These are phyloP conservation scores for Ecdyonurus torrentis DNA, from an alignment of 2,888 invertebrate species.

Conservation along the genomic window DNA sequence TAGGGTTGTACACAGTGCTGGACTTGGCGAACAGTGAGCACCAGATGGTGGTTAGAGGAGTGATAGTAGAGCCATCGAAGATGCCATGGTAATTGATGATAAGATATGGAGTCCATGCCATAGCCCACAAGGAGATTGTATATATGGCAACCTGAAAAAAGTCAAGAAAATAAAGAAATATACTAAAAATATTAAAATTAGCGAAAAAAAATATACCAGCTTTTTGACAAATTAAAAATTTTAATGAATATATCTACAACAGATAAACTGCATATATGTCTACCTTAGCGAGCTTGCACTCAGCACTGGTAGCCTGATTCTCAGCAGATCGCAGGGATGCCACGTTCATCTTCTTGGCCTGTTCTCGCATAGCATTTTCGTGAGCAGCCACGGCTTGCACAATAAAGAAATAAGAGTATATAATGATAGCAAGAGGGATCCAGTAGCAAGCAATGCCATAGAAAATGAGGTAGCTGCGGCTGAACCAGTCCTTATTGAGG, in stretches of 20 bases:
- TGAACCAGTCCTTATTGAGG: slow-evolving; percentile 53
- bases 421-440: slow-evolving; percentile 56
- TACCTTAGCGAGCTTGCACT: slow-evolving; percentile 71
- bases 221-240: no score
- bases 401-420: slow-evolving; percentile 79
- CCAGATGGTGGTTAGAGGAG: slow-evolving; percentile 71
- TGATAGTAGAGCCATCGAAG: slow-evolving; percentile 53
- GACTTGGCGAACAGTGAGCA: slow-evolving; percentile 85
- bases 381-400: slow-evolving; percentile 69
- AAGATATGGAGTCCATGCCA: slow-evolving; percentile 84
- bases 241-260: no score
- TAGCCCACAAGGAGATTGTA: slow-evolving; percentile 79
- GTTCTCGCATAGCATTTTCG: slow-evolving; percentile 73
- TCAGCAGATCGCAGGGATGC: slow-evolving; percentile 68
- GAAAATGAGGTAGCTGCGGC: slow-evolving; percentile 60
- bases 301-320: slow-evolving; percentile 60
- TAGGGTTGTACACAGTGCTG: slow-evolving; percentile 78
- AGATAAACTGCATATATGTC: background rate
- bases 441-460: slow-evolving; percentile 69
- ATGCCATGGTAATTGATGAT: slow-evolving; percentile 68
- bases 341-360: slow-evolving; percentile 89
- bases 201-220: background rate
- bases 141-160: slow-evolving; percentile 58
- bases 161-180: slow-evolving; percentile 6
- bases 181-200: no score